Conservation (phyloP, 2,797 vertebrate species). For the Podargus strigoides region DNA sequence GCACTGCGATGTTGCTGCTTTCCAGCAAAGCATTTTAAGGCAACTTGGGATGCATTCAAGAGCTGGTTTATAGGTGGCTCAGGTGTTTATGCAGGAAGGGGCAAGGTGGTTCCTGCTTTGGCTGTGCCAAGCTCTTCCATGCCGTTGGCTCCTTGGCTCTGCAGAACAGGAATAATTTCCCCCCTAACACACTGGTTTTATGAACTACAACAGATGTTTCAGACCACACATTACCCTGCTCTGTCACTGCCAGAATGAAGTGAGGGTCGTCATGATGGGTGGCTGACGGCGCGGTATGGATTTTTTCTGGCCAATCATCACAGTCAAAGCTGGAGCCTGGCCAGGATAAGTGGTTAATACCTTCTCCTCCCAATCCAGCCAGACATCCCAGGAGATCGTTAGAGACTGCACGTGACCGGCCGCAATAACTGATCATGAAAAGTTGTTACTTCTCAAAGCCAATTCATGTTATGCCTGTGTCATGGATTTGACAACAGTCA, state of each 20-base stretch:
- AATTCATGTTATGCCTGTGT: neutral
- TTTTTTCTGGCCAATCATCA: neutral
- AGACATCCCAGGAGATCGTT: neutral
- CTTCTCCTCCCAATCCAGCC: neutral
- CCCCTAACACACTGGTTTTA: accelerated
- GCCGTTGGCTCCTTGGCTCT: neutral
- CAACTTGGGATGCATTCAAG: neutral
- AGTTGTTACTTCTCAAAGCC: neutral
- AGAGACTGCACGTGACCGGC: neutral
- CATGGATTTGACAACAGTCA: neutral
- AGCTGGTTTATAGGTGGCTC: neutral
- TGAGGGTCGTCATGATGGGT: neutral
- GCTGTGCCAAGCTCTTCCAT: neutral
- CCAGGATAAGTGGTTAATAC: neutral
- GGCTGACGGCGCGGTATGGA: accelerated
- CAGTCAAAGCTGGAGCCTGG: neutral
- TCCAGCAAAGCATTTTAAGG: neutral
- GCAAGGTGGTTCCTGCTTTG: neutral
- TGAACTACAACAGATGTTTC: neutral
- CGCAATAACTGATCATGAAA: neutral
- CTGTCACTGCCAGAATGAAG: neutral
- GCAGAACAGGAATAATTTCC: neutral
- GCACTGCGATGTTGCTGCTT: neutral
- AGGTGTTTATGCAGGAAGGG: neutral
- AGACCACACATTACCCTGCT: neutral